phyloP scores from a whole-genome alignment of 2,888 invertebrate genomes.

The Willowsia nigromaculata region DNA sequence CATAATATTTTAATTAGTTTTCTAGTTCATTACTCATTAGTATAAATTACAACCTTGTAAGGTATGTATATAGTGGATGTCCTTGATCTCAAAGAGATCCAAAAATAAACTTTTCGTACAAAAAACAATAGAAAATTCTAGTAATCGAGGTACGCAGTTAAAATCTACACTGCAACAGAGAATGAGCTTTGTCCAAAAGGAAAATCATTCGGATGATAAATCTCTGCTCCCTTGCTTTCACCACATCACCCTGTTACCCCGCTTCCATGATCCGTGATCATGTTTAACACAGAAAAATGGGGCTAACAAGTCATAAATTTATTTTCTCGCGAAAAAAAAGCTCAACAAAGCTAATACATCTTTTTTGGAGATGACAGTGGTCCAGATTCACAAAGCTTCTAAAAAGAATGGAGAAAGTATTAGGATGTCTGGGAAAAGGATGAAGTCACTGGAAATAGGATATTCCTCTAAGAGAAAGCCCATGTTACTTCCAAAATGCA shows the following conservation, averaged over 20 bases:
- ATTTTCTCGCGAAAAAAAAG: neutral
- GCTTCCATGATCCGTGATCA: neutral
- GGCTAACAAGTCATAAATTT: constrained; percentile 18
- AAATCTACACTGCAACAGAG: no score
- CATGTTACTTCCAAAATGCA: neutral
- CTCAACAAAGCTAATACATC: constrained; percentile 37
- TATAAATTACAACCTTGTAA: no score
- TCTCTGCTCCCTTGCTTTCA: neutral
- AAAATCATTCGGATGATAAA: neutral
- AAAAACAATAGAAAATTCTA: neutral
- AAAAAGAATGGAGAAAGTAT: neutral
- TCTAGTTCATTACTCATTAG: no score
- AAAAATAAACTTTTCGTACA: neutral
- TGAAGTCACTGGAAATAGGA: neutral
- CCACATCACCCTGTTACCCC: neutral
- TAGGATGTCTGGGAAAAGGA: neutral
- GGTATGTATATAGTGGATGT: no score
- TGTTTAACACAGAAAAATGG: constrained; percentile 32
- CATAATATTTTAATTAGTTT: no score
- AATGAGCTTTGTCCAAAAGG: neutral
- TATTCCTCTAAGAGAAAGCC: neutral
- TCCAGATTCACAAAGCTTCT: neutral
- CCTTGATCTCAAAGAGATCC: no score
- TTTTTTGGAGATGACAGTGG: constrained; percentile 32
- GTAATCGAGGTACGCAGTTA: no score